Conservation (phyloP, 2,113 vertebrate genomes). For the Halichoeres trimaculatus region DNA sequence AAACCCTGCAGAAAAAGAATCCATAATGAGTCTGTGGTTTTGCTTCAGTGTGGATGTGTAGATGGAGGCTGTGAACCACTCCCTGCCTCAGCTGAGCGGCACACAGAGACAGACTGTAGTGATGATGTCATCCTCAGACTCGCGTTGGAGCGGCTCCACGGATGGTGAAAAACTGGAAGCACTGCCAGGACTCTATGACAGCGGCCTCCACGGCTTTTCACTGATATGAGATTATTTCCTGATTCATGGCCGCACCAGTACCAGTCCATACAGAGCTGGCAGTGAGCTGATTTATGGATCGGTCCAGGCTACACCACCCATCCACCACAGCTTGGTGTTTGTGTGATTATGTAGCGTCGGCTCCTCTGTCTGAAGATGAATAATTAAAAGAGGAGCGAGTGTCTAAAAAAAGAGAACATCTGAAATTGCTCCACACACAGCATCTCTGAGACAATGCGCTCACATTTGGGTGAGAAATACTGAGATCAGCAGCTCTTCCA, state of each 20-base stretch:
- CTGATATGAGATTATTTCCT: background rate
- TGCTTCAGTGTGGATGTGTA: background rate
- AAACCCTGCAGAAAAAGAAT: background rate
- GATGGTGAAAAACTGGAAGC: conserved; percentile 26
- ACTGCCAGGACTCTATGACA: conserved; percentile 16
- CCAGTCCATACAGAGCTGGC: background rate
- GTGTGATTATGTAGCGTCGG: background rate
- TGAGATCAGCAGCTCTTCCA: background rate
- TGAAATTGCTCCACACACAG: background rate
- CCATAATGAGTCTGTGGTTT: background rate
- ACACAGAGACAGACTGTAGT: conserved; percentile 19
- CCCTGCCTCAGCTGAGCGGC: conserved; percentile 14
- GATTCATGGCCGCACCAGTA: background rate
- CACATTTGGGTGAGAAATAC: background rate
- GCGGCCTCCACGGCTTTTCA: background rate
- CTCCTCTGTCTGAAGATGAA: background rate
- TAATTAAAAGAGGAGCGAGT: background rate
- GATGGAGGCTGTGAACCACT: conserved; percentile 14
- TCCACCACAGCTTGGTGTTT: background rate
- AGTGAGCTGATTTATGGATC: background rate
- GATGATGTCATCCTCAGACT: conserved; percentile 55
- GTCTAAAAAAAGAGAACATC: conserved; percentile 9
- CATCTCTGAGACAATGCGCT: background rate
- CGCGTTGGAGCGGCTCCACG: conserved; percentile 30
- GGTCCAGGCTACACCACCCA: rapidly evolving